Base-by-base conservation (phyloP, 2,888 invertebrate species). In the Pycnomerus fuliginosus region DNA sequence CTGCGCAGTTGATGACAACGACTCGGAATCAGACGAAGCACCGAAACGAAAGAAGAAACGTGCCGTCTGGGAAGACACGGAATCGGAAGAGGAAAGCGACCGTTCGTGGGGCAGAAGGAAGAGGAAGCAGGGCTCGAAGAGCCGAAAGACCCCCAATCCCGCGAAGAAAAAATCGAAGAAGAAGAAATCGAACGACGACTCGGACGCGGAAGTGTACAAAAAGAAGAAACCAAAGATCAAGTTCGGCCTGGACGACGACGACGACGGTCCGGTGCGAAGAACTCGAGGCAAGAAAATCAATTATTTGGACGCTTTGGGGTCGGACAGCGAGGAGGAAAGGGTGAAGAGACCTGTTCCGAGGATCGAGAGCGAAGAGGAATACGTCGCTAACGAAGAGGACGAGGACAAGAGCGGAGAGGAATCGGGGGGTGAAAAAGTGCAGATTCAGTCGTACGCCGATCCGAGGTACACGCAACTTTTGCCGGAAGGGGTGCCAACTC, bases 201-300 rank as follows among this genome's bases (percentile, higher is more conserved):
- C 72, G 17, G 74, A 75, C 16, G 70, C 66, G 4, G 69, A 72
- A 14, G 67, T 50, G 2, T 59, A 55, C 32, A 58, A 48, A 39
- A 53, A 64, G 16, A 67, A 69, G 34, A 71, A 72, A 46, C 63
- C 69, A 2, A 70, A 67, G 52, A 68, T 72, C 44, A 79, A 78
- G n/a, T 80, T 80, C 7, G 79, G 79, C 0, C 72, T 80, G 48
- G 77, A 78, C 55, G 77, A 72, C 27, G 72, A 71, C 13, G 75
- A 71, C 16, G 68, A 67, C 16, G 65, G 69, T 33, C 77, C 78
- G 24, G 76, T 81, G 43, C 77, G 85, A 60, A 74, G 86, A 52
- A 88, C 88, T 0, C 70, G 88, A 3, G 87, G 86, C 50, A 78
- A 80, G 56, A 84, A 84, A 70, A 85, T 86, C 48, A 83, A 85